Percentiles rank a stretch among this genome's conserved stretches.
phyloP scores from a whole-genome alignment of 2,888 invertebrate species.

The Mythimna pallens region DNA sequence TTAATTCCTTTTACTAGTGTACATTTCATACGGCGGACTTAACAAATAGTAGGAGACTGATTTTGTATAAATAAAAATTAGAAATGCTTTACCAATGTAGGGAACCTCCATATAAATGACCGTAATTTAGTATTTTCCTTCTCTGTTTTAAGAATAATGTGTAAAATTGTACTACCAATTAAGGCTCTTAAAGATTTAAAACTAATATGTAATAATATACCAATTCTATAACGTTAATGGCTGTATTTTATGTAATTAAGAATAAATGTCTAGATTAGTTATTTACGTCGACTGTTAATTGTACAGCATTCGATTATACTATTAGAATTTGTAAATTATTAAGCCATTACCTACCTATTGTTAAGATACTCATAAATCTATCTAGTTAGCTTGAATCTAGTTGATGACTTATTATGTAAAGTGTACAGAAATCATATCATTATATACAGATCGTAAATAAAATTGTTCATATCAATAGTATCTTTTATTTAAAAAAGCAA shows the following conservation, averaged over 20 bases:
- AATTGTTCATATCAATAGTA: constrained; percentile 87
- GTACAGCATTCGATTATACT: constrained; percentile 86
- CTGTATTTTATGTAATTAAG: constrained; percentile 86
- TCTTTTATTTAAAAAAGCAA: constrained; percentile 68
- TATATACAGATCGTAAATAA: constrained; percentile 89
- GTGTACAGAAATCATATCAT: constrained; percentile 91
- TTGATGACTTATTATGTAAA: constrained; percentile 87
- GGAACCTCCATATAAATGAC: constrained; percentile 76
- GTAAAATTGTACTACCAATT: constrained; percentile 74
- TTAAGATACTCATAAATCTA: constrained; percentile 89
- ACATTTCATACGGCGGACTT: constrained; percentile 78
- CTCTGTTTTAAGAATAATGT: constrained; percentile 67
- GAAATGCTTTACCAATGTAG: constrained; percentile 86
- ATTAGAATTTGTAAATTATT: constrained; percentile 87
- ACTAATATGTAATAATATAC: constrained; percentile 76
- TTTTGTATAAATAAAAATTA: constrained; percentile 87
- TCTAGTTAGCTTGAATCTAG: constrained; percentile 90
- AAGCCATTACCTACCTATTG: constrained; percentile 85
- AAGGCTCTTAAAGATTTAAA: constrained; percentile 73
- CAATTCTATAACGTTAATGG: constrained; percentile 84
- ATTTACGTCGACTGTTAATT: constrained; percentile 84
- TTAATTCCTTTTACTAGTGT: constrained; percentile 74
- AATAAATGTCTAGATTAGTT: constrained; percentile 72
- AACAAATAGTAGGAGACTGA: constrained; percentile 90
- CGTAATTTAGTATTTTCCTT: constrained; percentile 73